Percentiles rank a stretch among this genome's conserved stretches.
Conservation (phyloP, 1,140 invertebrate species). For the Oscheius sp. region DNA sequence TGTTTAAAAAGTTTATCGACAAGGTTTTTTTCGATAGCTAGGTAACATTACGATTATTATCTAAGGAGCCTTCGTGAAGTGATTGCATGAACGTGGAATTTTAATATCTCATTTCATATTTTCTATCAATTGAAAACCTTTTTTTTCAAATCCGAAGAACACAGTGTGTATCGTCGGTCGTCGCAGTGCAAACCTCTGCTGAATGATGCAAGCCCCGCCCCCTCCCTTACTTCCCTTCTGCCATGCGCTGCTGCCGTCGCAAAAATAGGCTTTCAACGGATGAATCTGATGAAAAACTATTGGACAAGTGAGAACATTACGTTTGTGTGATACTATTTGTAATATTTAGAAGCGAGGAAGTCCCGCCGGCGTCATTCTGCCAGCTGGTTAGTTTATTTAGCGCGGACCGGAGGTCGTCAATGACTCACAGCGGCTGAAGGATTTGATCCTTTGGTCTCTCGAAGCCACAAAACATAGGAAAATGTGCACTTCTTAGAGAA, state of each 20-base stretch:
- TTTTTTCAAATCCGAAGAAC: too few relatives aligned
- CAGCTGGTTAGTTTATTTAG: conserved; percentile 1
- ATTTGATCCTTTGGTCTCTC: too few relatives aligned
- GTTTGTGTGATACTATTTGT: neutral
- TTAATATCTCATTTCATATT: too few relatives aligned
- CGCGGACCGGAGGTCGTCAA: too few relatives aligned
- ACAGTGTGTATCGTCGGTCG: too few relatives aligned
- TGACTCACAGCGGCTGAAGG: too few relatives aligned
- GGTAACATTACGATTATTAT: too few relatives aligned
- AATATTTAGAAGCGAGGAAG: neutral
- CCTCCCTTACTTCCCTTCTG: neutral
- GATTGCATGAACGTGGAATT: too few relatives aligned
- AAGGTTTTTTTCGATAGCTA: neutral
- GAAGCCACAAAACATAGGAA: too few relatives aligned
- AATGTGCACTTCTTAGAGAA: neutral
- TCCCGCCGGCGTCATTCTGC: neutral
- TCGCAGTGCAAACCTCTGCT: too few relatives aligned
- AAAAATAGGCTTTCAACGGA: neutral
- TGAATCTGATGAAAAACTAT: neutral
- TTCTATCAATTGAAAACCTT: too few relatives aligned
- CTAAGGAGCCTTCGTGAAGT: too few relatives aligned
- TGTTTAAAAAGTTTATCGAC: neutral
- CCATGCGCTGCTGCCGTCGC: neutral
- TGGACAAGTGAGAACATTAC: neutral
- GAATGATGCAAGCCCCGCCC: neutral